Evolutionary conservation across 1,140 invertebrate genomes (phyloP).

Genomic region (Drosophila ironensis): DNA sequence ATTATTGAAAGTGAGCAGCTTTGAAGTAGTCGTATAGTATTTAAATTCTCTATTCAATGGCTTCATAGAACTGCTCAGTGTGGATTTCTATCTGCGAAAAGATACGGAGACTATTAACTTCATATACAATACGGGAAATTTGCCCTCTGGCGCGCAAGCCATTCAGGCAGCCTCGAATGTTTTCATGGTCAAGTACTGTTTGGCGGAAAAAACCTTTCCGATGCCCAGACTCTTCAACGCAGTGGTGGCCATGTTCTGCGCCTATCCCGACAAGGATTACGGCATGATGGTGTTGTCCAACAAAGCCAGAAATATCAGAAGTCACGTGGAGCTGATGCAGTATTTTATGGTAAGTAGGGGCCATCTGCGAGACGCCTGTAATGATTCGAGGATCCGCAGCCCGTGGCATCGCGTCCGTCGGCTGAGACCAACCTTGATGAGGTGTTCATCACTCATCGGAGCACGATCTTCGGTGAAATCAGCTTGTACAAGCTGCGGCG

Average conservation of each 20-base stretch:
- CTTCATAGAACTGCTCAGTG: constrained; percentile 25
- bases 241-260: constrained; percentile 50
- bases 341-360: constrained; percentile 60
- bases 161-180: constrained; percentile 39
- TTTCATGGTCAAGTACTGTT: constrained; percentile 51
- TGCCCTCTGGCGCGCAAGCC: not conserved
- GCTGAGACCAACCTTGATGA: constrained; percentile 8
- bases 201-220: constrained; percentile 22
- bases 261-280: constrained; percentile 68
- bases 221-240: constrained; percentile 35
- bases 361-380: no score
- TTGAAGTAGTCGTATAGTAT: not conserved
- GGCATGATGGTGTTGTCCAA: constrained; percentile 48
- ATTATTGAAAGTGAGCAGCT: constrained; percentile 51
- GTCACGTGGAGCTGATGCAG: constrained; percentile 37
- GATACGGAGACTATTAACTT: constrained; percentile 6
- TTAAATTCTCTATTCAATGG: not conserved
- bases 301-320: not conserved
- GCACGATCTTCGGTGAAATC: constrained; percentile 56
- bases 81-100: constrained; percentile 29
- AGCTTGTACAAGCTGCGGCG: constrained; percentile 44
- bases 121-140: constrained; percentile 3
- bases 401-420: constrained; percentile 40
- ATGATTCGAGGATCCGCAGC: constrained; percentile 5
- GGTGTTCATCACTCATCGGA: constrained; percentile 59